These are phyloP conservation scores for Sterna hirundo DNA, from an alignment of 2,113 vertebrate genomes.

Conservation along the genomic window DNA sequence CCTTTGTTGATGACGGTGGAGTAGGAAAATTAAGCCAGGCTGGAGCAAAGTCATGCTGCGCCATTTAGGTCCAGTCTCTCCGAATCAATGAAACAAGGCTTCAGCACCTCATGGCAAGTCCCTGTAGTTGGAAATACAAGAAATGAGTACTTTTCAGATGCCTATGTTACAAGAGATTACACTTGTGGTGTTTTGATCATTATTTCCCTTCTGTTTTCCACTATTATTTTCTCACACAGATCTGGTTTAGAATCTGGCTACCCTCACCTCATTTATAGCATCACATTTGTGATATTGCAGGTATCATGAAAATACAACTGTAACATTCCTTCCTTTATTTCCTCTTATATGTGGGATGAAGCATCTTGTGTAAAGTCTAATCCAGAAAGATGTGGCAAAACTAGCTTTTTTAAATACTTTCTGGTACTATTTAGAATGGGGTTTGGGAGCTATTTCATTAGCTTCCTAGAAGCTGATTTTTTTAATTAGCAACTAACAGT, in stretches of 20 bases:
- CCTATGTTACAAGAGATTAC: neutral
- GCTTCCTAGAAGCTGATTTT: neutral
- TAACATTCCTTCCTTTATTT: neutral
- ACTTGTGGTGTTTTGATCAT: neutral
- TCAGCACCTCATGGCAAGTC: conserved; percentile 81
- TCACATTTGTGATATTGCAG: neutral
- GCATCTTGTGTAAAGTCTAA: neutral
- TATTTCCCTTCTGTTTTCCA: neutral
- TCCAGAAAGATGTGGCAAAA: neutral
- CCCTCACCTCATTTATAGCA: neutral
- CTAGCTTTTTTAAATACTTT: neutral
- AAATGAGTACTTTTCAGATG: neutral
- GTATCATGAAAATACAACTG: neutral
- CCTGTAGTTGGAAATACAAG: conserved; percentile 59
- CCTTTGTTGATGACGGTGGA: conserved; percentile 80
- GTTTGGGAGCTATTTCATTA: neutral
- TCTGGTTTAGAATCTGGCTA: neutral
- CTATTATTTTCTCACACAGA: neutral
- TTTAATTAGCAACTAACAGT: neutral
- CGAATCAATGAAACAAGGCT: conserved; percentile 73
- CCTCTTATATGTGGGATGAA: neutral
- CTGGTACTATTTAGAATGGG: neutral
- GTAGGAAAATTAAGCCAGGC: conserved; percentile 87
- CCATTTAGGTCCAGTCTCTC: conserved; percentile 84
- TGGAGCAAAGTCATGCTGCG: conserved; percentile 89